These are phyloP conservation scores for Agapornis roseicollis DNA, from an alignment of 2,113 vertebrate genomes.

Conservation along the genomic window DNA sequence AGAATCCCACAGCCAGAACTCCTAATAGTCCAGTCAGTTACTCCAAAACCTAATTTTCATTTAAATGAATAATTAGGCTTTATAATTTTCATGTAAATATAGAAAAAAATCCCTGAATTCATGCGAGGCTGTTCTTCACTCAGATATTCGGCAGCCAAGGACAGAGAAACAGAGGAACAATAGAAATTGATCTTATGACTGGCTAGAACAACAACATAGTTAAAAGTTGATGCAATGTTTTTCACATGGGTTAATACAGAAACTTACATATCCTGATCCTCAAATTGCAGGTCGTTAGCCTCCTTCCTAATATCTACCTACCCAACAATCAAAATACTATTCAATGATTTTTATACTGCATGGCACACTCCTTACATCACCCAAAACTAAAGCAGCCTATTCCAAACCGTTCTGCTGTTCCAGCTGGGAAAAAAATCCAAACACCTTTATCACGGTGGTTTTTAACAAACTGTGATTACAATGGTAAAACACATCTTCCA, in stretches of 20 bases:
- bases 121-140: neutral
- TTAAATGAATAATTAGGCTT: neutral
- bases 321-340: neutral
- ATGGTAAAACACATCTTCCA: neutral
- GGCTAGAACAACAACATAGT: neutral
- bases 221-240: slow-evolving; percentile 4
- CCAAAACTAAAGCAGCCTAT: neutral
- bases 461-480: neutral
- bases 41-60: neutral
- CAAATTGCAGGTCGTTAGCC: neutral
- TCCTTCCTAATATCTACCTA: neutral
- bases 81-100: neutral
- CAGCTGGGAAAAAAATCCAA: rapidly evolving
- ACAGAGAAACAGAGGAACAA: neutral
- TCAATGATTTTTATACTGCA: neutral
- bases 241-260: neutral
- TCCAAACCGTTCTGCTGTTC: neutral
- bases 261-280: neutral
- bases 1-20: neutral
- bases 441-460: neutral
- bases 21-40: neutral
- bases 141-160: neutral
- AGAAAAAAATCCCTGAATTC: neutral
- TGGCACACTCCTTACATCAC: neutral
- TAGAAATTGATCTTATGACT: neutral